Conservation (phyloP, 1,140 invertebrate genomes). For the Temnothorax curvispinosus region DNA sequence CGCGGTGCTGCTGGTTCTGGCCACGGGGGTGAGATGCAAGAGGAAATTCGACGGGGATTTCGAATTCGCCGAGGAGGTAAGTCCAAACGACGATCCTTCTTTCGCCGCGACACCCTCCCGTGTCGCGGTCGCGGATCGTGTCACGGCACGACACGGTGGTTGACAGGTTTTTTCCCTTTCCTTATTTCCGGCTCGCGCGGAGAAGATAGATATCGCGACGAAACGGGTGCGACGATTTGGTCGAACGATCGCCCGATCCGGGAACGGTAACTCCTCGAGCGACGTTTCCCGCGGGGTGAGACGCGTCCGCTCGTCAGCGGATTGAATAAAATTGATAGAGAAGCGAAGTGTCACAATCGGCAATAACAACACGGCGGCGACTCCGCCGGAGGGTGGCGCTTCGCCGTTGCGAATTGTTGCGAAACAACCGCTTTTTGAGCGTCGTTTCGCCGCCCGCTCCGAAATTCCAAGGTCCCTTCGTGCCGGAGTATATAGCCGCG, state of each 20-base stretch:
- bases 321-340: background rate
- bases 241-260: background rate
- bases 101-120: background rate
- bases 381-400: conserved; percentile 8
- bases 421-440: conserved; percentile 4
- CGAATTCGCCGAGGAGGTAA: conserved; percentile 90
- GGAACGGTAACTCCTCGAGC: background rate
- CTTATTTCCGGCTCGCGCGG: background rate
- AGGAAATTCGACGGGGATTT: conserved; percentile 90
- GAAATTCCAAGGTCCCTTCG: background rate
- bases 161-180: background rate
- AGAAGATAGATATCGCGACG: background rate
- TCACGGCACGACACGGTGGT: background rate
- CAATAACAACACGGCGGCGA: conserved; percentile 16
- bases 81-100: conserved; percentile 46
- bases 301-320: background rate
- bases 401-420: conserved; percentile 33
- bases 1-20: conserved; percentile 81
- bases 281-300: background rate
- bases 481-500: too few species aligned
- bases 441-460: too few species aligned
- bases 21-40: conserved; percentile 85
- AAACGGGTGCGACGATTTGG: background rate
- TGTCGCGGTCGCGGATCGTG: background rate
- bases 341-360: background rate